Evolutionary conservation across 2,888 invertebrate genomes (phyloP), one percentile per base, ranked within the genome.

Genomic region (Torymus tubicola): DNA sequence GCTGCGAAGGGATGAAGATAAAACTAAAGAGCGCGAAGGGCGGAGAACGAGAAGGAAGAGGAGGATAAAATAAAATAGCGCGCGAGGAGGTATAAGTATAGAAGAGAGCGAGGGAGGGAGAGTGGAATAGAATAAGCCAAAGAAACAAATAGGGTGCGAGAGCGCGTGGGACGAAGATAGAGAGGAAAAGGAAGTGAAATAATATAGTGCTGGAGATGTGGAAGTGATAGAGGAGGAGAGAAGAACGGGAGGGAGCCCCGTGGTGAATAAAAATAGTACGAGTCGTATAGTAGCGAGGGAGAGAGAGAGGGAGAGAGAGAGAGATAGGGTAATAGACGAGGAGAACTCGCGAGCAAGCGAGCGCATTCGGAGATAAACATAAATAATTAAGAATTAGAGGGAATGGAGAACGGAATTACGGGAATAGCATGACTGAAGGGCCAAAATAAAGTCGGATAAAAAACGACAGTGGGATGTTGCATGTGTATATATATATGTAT

Each of bases 21-120:
- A 79, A 69, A 58, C 13, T 64, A 53, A 57, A 64, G 65, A 67
- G 65, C 14, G 53, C 31, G 52, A 52, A 55, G 55, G 50, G 31
- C 18, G 18, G 61, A 31, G 24, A 53, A 21, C 31, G 58, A n/a
- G n/a, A n/a, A n/a, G n/a, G n/a, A n/a, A n/a, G 61, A 18, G 18
- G 14, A 8, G 63, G 50, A 42, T 21, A 24, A 24, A 71, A 71
- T 71, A 71, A 64, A 77, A 58, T 14, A 64, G 55, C 64, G 52
- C 31, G 77, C 5, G n/a, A 31, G 52, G 31, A 31, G 14, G 50
- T 14, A 4, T 12, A 57, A 55, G 57, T 52, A 18, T 14, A 55
- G 52, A 67, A 12, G 67, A 53, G 1, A 42, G 21, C 8, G 16
- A 4, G 64, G 1, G 42, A 1, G 21, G n/a, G 64, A 4, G 50